phyloP scores from a whole-genome alignment of 2,888 invertebrate species.

The Drosophila testacea region DNA sequence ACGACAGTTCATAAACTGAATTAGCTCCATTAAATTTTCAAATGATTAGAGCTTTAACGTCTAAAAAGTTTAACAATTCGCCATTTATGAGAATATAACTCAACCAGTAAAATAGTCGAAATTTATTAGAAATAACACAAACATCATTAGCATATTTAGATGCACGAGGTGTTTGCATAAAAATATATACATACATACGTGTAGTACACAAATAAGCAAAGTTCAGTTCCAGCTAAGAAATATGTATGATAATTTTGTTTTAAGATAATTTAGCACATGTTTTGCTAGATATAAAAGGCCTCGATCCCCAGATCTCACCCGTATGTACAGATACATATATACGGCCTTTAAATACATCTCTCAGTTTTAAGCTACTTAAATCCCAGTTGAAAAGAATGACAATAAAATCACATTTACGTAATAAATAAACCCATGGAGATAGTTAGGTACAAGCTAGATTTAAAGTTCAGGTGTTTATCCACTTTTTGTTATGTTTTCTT shows the following conservation, averaged over 20 bases:
- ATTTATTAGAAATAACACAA: background rate
- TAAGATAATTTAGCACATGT: background rate
- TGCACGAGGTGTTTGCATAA: background rate
- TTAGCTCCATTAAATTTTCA: background rate
- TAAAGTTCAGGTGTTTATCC: constrained; percentile 31
- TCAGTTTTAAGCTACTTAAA: background rate
- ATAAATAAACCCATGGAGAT: constrained; percentile 3
- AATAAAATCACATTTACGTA: constrained; percentile 7
- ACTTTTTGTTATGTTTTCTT: constrained; percentile 11
- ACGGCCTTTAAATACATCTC: background rate
- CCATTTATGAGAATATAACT: background rate
- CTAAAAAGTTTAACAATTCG: background rate
- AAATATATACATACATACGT: no score
- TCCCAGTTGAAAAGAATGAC: constrained; percentile 14
- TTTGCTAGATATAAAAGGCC: background rate
- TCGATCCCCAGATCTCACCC: background rate
- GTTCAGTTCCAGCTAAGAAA: background rate
- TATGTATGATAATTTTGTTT: background rate
- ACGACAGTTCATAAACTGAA: background rate
- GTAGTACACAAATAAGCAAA: background rate
- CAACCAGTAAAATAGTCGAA: background rate
- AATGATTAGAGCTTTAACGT: background rate
- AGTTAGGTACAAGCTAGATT: background rate
- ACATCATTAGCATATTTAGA: background rate
- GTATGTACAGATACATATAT: background rate